These are phyloP conservation scores for Muscicapa comitata DNA, from an alignment of 2,797 vertebrate genomes.

Conservation along the genomic window DNA sequence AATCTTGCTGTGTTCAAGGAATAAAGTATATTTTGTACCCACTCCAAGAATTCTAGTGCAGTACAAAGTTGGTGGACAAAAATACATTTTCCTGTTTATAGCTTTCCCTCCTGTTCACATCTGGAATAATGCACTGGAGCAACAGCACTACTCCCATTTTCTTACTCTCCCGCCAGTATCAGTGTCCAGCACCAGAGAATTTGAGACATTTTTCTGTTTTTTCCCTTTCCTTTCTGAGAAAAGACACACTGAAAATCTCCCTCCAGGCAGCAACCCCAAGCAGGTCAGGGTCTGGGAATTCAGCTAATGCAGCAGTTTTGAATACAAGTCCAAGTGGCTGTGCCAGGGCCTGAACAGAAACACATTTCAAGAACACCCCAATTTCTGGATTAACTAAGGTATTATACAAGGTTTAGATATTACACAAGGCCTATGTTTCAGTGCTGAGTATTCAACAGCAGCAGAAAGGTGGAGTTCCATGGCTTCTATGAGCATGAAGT, in stretches of 20 bases:
- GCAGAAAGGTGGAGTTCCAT: neutral
- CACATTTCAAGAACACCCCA: conserved; percentile 51
- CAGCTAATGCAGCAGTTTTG: conserved; percentile 40
- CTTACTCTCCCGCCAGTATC: conserved; percentile 46
- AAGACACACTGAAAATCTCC: neutral
- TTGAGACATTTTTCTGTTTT: conserved; percentile 52
- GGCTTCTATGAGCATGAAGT: neutral
- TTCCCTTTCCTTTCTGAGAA: conserved; percentile 46
- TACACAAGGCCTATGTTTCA: neutral
- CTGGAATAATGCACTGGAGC: conserved; percentile 57
- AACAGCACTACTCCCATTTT: conserved; percentile 42
- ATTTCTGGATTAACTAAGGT: conserved; percentile 23
- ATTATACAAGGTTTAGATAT: neutral
- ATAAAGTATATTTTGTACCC: neutral
- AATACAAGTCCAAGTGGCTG: conserved; percentile 22
- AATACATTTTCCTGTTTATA: conserved; percentile 60
- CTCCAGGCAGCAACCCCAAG: conserved; percentile 35
- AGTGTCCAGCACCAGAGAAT: conserved; percentile 49
- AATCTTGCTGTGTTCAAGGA: neutral
- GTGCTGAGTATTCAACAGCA: neutral
- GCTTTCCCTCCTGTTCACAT: conserved; percentile 43
- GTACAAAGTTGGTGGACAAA: conserved; percentile 16
- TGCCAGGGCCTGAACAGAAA: conserved; percentile 64
- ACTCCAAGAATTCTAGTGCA: neutral
- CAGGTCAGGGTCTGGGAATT: conserved; percentile 61